A percentile compares a stretch with the other conserved stretches of the same genome.
These are phyloP conservation scores for Momotus momota DNA, from an alignment of 2,797 vertebrate species.

Conservation along the genomic window DNA sequence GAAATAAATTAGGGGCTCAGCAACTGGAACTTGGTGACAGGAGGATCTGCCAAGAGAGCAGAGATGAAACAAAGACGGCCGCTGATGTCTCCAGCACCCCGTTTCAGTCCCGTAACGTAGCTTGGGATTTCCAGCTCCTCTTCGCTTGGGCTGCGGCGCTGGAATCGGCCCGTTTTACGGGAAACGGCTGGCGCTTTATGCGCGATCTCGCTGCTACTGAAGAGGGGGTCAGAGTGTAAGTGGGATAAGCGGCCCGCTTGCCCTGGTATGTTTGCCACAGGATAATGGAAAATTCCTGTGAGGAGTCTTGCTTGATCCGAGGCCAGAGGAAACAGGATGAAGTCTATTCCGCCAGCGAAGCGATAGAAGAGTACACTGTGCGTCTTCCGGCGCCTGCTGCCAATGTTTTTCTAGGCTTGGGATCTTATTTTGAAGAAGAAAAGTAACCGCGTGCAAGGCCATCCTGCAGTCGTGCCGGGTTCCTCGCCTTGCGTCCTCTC, in stretches of 20 bases:
- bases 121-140: neutral
- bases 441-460: neutral
- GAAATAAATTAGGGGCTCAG: neutral
- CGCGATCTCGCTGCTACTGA: neutral
- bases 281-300: conserved; percentile 70
- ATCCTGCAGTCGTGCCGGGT: neutral
- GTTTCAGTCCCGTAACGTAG: accelerated
- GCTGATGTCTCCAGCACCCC: neutral
- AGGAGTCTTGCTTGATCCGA: conserved; percentile 42
- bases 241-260: neutral
- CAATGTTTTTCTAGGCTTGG: neutral
- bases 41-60: neutral
- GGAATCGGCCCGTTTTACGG: accelerated
- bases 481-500: neutral
- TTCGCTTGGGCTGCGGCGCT: accelerated
- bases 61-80: neutral
- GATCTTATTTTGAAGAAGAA: neutral
- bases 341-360: neutral
- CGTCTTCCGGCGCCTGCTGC: conserved; percentile 44
- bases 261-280: conserved; percentile 33
- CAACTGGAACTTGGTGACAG: neutral
- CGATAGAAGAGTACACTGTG: neutral
- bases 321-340: conserved; percentile 69
- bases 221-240: neutral
- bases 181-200: neutral